phyloP scores from a whole-genome alignment of 1,140 invertebrate species.

The Drepana arcuata region DNA sequence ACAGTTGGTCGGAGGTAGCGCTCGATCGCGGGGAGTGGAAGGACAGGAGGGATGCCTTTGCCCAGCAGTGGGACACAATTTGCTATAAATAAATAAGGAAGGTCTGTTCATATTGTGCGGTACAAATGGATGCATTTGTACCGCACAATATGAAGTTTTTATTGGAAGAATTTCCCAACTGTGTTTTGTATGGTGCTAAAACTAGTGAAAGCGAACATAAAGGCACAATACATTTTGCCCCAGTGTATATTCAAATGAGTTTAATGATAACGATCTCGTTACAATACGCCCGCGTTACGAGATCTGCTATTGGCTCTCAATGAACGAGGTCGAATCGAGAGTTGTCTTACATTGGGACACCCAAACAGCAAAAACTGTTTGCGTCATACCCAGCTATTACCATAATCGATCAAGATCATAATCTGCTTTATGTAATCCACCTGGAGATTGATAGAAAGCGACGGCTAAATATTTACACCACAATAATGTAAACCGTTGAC shows the following conservation, averaged over 20 bases:
- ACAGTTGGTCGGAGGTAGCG: too few relatives aligned
- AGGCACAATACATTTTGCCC: constrained; percentile 14
- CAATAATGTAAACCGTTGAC: constrained; percentile 5
- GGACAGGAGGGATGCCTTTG: too few relatives aligned
- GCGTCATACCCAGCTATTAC: constrained; percentile 47
- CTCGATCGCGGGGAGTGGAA: too few relatives aligned
- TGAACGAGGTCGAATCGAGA: constrained; percentile 28
- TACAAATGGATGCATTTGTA: too few relatives aligned
- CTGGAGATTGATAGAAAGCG: constrained; percentile 40
- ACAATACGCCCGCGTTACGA: constrained; percentile 17
- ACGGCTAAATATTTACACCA: constrained; percentile 17
- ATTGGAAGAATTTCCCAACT: too few relatives aligned
- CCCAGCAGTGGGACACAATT: too few relatives aligned
- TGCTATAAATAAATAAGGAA: too few relatives aligned
- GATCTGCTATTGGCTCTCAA: constrained; percentile 24
- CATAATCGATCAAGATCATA: constrained; percentile 59
- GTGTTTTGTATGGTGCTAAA: too few relatives aligned
- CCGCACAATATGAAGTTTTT: too few relatives aligned
- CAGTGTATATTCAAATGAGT: constrained; percentile 28
- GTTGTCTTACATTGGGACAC: constrained; percentile 24
- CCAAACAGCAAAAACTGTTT: constrained; percentile 29
- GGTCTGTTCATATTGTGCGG: too few relatives aligned
- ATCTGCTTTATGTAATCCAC: constrained; percentile 42
- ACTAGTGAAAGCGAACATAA: constrained; percentile 27
- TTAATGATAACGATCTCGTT: constrained; percentile 34